Evolutionary conservation across 2,888 invertebrate genomes (phyloP).

Genomic region (Drosophila mulleri): DNA sequence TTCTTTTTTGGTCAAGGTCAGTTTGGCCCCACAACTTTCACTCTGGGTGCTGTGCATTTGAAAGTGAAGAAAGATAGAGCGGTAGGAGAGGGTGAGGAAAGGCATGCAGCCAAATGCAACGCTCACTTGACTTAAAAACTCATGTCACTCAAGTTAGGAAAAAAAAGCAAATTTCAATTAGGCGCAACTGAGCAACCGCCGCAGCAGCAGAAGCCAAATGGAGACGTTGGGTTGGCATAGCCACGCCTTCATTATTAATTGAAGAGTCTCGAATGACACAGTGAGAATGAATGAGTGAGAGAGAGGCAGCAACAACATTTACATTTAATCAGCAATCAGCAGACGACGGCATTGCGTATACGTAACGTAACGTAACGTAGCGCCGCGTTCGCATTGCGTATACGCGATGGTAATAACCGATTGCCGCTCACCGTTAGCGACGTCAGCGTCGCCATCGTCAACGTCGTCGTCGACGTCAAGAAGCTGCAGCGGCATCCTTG

Average conservation of each 20-base stretch:
- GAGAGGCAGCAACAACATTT: conserved; percentile 27
- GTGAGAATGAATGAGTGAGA: background rate
- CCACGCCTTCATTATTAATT: conserved; percentile 33
- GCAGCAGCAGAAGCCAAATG: background rate
- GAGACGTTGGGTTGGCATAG: conserved; percentile 7
- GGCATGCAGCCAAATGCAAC: conserved; percentile 10
- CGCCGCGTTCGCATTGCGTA: conserved; percentile 31
- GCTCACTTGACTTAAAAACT: conserved; percentile 47
- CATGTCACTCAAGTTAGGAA: conserved; percentile 35
- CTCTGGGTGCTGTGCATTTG: conserved; percentile 41
- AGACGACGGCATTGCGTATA: conserved; percentile 39
- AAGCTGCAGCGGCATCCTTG: conserved; percentile 40
- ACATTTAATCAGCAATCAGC: conserved; percentile 42
- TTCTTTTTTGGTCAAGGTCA: conserved; percentile 59
- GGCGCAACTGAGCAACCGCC: conserved; percentile 25
- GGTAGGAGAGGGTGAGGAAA: background rate
- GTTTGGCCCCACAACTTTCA: conserved; percentile 25
- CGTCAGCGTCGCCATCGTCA: background rate
- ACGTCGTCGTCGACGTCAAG: background rate
- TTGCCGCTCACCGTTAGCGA: background rate
- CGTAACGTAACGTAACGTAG: conserved; percentile 20
- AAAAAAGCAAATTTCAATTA: conserved; percentile 54
- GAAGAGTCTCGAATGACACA: conserved; percentile 1
- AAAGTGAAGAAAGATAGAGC: background rate
- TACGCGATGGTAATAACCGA: conserved; percentile 36